These are phyloP conservation scores for Cynoglossus semilaevis DNA, from an alignment of 2,113 vertebrate species.

Conservation along the genomic window DNA sequence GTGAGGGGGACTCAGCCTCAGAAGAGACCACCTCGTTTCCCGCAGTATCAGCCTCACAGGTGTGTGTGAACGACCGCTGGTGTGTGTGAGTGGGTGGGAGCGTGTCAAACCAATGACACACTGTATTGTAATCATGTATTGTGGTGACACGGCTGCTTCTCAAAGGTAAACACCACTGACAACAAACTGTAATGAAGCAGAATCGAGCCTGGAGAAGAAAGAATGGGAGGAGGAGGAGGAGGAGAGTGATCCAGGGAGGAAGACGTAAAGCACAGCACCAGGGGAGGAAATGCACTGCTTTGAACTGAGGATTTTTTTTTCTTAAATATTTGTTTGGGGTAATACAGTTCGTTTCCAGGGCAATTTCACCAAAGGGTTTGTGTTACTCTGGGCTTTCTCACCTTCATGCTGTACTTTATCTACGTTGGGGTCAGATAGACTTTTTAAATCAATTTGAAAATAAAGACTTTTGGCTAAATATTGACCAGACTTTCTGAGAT, in stretches of 20 bases:
- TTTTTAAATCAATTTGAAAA: too few species aligned
- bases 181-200: slow-evolving; percentile 28
- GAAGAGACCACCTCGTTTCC: slow-evolving; percentile 49
- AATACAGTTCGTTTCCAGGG: too few species aligned
- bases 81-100: slow-evolving; percentile 27
- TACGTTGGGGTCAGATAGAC: too few species aligned
- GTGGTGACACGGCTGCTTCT: slow-evolving; percentile 28
- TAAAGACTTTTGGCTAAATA: too few species aligned
- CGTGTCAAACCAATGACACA: slow-evolving; percentile 63
- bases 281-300: too few species aligned
- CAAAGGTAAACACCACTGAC: slow-evolving; percentile 52
- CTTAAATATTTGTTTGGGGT: too few species aligned
- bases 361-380: too few species aligned
- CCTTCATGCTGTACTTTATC: too few species aligned
- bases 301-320: too few species aligned
- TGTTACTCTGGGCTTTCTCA: too few species aligned
- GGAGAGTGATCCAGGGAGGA: background rate
- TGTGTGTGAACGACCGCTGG: slow-evolving; percentile 57
- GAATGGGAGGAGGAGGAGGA: background rate
- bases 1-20: slow-evolving; percentile 21
- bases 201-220: background rate
- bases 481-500: too few species aligned
- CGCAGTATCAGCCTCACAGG: slow-evolving; percentile 61
- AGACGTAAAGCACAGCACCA: slow-evolving; percentile 28
- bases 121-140: slow-evolving; percentile 66